Conservation (phyloP, 2,113 vertebrate species). For the Cryptomyrus ogoouensis region DNA sequence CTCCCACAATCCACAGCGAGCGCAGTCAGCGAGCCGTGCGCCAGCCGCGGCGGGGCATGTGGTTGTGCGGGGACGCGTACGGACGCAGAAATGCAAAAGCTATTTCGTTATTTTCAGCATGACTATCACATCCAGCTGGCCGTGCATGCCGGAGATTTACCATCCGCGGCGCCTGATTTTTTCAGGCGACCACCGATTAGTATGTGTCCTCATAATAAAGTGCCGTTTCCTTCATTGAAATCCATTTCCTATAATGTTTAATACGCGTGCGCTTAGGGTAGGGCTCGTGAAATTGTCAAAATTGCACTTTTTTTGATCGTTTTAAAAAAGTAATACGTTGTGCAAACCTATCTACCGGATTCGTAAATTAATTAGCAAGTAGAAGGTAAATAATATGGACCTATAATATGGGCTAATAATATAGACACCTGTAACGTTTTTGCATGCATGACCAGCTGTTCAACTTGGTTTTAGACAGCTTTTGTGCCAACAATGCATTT, state of each 20-base stretch:
- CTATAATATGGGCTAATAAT: background rate
- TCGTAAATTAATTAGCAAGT: background rate
- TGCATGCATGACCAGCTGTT: background rate
- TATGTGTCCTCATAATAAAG: background rate
- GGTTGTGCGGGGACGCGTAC: background rate
- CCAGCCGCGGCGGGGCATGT: conserved; percentile 17
- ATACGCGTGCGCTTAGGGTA: background rate
- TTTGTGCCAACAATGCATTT: background rate
- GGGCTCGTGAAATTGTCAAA: background rate
- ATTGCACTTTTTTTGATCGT: background rate
- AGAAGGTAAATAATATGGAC: background rate
- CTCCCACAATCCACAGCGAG: conserved; percentile 67
- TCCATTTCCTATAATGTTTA: background rate
- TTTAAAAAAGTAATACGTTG: background rate
- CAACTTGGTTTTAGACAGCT: background rate
- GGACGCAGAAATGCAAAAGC: conserved; percentile 12
- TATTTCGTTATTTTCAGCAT: background rate
- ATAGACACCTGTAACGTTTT: background rate
- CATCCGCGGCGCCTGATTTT: too few relatives aligned
- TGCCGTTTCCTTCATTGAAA: background rate
- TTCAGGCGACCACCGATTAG: background rate
- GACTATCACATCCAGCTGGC: background rate
- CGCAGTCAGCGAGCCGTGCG: conserved; percentile 26
- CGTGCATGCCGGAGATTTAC: background rate
- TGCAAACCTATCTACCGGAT: background rate